These are phyloP conservation scores for Berghia stephanieae DNA, from an alignment of 1,140 invertebrate species.

Conservation along the genomic window DNA sequence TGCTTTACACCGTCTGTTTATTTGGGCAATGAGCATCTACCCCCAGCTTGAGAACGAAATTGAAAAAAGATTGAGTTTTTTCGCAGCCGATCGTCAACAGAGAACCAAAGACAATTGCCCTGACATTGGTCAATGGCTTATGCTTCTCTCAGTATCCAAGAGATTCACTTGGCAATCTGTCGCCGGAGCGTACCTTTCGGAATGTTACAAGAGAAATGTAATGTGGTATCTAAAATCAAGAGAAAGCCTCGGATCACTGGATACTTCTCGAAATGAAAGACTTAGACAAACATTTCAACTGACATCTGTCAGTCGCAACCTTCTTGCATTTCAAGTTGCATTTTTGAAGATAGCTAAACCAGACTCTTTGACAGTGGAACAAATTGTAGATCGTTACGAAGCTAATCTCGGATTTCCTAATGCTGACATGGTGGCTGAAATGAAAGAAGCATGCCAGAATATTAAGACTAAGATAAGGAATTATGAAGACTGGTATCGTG, in stretches of 20 bases:
- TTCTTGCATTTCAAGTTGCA: constrained; percentile 54
- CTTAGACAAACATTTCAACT: constrained; percentile 40
- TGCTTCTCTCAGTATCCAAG: constrained; percentile 50
- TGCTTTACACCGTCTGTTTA: constrained; percentile 49
- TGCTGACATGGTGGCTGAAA: background rate
- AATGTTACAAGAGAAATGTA: constrained; percentile 47
- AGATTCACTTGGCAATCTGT: constrained; percentile 53
- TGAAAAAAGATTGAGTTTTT: constrained; percentile 27
- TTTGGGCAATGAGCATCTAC: constrained; percentile 56
- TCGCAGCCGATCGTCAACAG: constrained; percentile 46
- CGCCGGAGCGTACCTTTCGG: constrained; percentile 48
- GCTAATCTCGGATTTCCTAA: constrained; percentile 53
- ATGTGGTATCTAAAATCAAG: constrained; percentile 60
- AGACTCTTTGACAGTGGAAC: constrained; percentile 37
- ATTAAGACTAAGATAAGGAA: constrained; percentile 16
- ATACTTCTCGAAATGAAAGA: constrained; percentile 46
- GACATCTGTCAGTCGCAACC: constrained; percentile 51
- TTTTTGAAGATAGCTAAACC: constrained; percentile 58
- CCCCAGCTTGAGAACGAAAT: constrained; percentile 40
- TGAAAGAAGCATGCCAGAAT: background rate
- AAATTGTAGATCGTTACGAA: constrained; percentile 50
- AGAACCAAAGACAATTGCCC: constrained; percentile 53
- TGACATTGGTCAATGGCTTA: constrained; percentile 56
- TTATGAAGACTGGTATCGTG: constrained; percentile 34
- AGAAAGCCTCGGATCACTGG: constrained; percentile 45